Percentiles rank a stretch among this genome's conserved stretches.
Evolutionary conservation across 2,888 invertebrate species (phyloP).

Genomic region (Marronus borbonicus): DNA sequence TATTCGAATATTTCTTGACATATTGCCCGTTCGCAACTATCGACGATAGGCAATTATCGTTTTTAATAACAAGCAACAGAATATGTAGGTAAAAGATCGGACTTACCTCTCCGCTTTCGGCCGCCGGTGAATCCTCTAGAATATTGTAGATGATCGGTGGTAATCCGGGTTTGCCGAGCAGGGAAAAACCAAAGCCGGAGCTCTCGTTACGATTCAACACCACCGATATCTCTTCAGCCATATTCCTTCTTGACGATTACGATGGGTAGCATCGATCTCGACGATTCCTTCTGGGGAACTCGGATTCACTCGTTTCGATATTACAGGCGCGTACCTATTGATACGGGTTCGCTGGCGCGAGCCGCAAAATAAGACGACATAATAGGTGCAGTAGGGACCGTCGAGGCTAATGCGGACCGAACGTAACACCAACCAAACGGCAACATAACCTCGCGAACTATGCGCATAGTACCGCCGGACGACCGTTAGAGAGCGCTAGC

Average conservation of each 20-base stretch:
- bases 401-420: background rate
- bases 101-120: constrained; percentile 90
- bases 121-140: constrained; percentile 93
- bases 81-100: background rate
- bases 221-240: constrained; percentile 93
- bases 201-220: constrained; percentile 90
- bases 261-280: constrained; percentile 56
- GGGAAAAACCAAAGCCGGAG: constrained; percentile 92
- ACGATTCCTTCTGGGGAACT: too few species aligned
- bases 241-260: constrained; percentile 69
- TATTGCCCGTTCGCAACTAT: background rate
- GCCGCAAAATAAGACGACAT: constrained; percentile 2
- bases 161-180: constrained; percentile 91
- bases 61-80: background rate
- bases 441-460: constrained; percentile 66
- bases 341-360: too few species aligned
- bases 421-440: constrained; percentile 59
- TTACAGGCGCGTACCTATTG: too few species aligned
- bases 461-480: constrained; percentile 53
- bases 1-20: background rate
- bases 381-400: background rate
- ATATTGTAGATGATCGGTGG: constrained; percentile 96
- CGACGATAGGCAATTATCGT: background rate
- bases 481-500: constrained; percentile 60
- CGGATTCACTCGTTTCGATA: too few species aligned